Conservation (phyloP, 2,888 invertebrate species). For the Temnothorax unifasciatus region DNA sequence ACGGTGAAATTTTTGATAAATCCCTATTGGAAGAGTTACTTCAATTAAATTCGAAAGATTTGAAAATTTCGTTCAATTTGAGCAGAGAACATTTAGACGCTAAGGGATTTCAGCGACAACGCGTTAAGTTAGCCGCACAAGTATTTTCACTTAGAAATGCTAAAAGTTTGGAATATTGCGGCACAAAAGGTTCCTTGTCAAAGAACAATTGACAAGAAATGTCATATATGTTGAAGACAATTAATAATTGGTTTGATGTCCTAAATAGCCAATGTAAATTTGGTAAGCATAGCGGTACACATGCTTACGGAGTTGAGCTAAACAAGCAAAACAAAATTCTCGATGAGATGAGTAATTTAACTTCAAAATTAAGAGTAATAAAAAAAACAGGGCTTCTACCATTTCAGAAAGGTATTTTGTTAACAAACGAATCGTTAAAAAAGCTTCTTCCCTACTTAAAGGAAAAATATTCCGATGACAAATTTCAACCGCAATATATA, state of each 20-base stretch:
- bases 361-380: background rate
- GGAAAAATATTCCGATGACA: background rate
- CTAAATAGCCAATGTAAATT: background rate
- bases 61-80: background rate
- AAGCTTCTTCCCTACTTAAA: background rate
- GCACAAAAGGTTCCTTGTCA: no score
- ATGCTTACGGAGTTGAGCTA: background rate
- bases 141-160: no score
- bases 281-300: background rate
- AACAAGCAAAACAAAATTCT: background rate
- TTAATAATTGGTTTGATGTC: background rate
- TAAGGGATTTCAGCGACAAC: no score
- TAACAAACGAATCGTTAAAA: background rate
- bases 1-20: background rate
- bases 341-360: background rate
- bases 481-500: background rate
- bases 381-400: background rate
- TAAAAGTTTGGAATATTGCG: no score
- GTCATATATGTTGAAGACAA: no score
- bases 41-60: background rate
- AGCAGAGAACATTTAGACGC: background rate
- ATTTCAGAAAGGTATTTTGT: conserved; percentile 1
- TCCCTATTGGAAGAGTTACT: background rate
- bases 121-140: no score
- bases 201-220: no score